Evolutionary conservation across 53 echinoderm and acorn worm species (phyloP).

Genomic region (Pentamera pediparva): DNA sequence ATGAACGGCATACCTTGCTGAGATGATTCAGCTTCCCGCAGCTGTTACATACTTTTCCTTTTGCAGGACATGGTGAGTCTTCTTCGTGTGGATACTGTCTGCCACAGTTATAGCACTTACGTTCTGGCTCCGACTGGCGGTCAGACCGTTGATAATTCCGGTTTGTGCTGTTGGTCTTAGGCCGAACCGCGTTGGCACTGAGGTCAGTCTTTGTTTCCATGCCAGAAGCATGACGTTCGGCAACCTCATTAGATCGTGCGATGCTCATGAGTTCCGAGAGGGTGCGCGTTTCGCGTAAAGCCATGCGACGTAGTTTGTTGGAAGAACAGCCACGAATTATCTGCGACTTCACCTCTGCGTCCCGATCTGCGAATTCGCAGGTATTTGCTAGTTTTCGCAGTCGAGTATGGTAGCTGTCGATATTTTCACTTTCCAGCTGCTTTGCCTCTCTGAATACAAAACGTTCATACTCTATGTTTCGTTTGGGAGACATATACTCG

Average conservation of each 20-base stretch:
- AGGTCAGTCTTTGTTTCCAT: not conserved
- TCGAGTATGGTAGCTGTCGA: not conserved
- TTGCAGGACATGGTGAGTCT: slow-evolving; percentile 31
- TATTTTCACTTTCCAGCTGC: slow-evolving; percentile 3
- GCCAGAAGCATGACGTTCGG: slow-evolving; percentile 12
- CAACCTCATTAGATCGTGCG: slow-evolving; percentile 2
- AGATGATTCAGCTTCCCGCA: slow-evolving; percentile 44
- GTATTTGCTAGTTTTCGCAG: not conserved
- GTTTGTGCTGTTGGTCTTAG: not conserved
- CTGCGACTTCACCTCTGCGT: slow-evolving; percentile 36
- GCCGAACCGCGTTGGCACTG: not conserved
- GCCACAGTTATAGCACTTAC: slow-evolving; percentile 23
- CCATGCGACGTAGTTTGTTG: slow-evolving; percentile 32
- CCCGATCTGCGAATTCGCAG: slow-evolving; percentile 1
- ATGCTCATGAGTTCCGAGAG: not conserved
- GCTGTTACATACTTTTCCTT: slow-evolving; percentile 17
- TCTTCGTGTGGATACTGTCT: slow-evolving; percentile 26
- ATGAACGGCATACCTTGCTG: slow-evolving; percentile 8
- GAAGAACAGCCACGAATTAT: slow-evolving; percentile 34
- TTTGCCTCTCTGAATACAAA: not conserved
- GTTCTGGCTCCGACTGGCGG: not conserved
- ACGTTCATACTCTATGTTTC: not conserved
- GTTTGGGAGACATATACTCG: not conserved
- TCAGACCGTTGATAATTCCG: not conserved
- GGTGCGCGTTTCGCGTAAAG: slow-evolving; percentile 22